Conservation (phyloP, 2,888 invertebrate species). For the Ornithoptera alexandrae region DNA sequence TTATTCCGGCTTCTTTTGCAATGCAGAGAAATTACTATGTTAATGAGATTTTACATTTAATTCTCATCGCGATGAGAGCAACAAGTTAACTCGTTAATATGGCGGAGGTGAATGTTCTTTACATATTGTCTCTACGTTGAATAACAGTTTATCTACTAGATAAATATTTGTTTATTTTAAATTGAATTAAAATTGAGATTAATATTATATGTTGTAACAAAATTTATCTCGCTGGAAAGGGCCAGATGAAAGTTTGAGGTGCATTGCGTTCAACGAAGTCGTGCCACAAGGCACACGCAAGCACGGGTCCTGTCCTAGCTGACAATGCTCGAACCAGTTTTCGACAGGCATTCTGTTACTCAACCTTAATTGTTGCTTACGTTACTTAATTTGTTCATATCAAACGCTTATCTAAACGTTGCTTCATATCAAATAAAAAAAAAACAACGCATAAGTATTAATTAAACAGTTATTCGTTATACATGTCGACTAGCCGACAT, state of each 20-base stretch:
- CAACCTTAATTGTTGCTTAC: constrained; percentile 52
- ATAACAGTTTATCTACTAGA: too few relatives aligned
- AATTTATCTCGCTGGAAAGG: constrained; percentile 5
- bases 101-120: too few relatives aligned
- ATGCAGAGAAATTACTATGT: too few relatives aligned
- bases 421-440: constrained; percentile 13
- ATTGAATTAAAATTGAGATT: background rate
- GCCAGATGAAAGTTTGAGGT: constrained; percentile 23
- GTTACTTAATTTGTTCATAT: constrained; percentile 51
- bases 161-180: too few relatives aligned
- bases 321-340: constrained; percentile 50
- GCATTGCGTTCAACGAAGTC: constrained; percentile 31
- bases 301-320: constrained; percentile 45
- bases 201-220: background rate
- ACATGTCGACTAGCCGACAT: too few relatives aligned
- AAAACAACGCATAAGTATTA: too few relatives aligned
- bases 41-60: too few relatives aligned
- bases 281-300: constrained; percentile 47
- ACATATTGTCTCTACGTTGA: too few relatives aligned
- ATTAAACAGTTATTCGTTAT: too few relatives aligned
- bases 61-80: background rate
- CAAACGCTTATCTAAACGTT: constrained; percentile 30
- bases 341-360: constrained; percentile 53
- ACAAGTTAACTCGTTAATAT: too few relatives aligned
- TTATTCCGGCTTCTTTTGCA: too few relatives aligned